Conservation (phyloP, 2,797 vertebrate genomes). For the Australoheros facetus region DNA sequence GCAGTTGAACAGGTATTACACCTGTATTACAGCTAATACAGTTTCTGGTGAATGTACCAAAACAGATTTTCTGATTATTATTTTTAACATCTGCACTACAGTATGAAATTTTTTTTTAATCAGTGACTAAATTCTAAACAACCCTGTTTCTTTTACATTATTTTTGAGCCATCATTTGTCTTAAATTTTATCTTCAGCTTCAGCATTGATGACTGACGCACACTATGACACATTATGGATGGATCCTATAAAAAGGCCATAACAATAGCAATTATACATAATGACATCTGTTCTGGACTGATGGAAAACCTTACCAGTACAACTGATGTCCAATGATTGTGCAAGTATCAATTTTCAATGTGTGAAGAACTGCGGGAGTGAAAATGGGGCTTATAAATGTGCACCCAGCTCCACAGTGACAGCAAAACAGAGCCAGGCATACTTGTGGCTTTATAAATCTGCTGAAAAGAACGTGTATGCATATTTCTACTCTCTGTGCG, state of each 20-base stretch:
- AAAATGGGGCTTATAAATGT: background rate
- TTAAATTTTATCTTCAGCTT: background rate
- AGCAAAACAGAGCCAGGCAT: background rate
- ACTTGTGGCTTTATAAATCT: background rate
- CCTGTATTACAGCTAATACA: background rate
- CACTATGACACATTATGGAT: background rate
- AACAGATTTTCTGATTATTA: too few species aligned
- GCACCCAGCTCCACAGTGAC: background rate
- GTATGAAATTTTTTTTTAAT: too few species aligned
- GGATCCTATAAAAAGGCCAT: constrained; percentile 2
- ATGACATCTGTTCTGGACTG: background rate
- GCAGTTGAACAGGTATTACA: background rate
- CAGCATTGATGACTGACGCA: background rate
- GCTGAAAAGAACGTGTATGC: background rate
- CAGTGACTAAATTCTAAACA: background rate
- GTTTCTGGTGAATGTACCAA: background rate
- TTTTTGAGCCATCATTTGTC: background rate
- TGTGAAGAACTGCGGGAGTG: background rate
- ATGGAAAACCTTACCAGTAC: background rate
- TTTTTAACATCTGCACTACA: too few species aligned
- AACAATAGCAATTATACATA: background rate
- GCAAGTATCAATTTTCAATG: constrained; percentile 4
- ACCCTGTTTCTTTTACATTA: background rate
- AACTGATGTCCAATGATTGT: background rate
- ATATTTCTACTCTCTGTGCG: background rate